Conservation (phyloP, 2,888 invertebrate genomes). For the Drosophila anomalipes region DNA sequence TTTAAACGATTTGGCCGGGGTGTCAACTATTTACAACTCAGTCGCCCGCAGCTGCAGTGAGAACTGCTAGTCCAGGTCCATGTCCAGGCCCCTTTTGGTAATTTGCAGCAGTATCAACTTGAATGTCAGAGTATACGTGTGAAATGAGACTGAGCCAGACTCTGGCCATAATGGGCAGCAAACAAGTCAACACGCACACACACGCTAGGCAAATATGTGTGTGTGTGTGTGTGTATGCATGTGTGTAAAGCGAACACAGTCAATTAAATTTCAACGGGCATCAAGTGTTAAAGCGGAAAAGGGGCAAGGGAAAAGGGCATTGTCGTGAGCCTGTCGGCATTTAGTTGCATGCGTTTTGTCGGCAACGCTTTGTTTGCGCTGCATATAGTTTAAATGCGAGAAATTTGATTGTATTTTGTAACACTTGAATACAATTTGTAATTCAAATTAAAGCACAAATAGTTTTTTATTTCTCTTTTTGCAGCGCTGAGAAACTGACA, state of each 20-base stretch:
- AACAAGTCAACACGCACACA: conserved; percentile 47
- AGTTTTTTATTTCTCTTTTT: conserved; percentile 41
- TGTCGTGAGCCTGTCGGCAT: conserved; percentile 37
- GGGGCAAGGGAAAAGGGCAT: background rate
- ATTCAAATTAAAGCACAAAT: conserved; percentile 78
- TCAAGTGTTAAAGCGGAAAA: conserved; percentile 68
- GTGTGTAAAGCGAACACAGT: conserved; percentile 59
- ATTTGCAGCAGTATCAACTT: conserved; percentile 60
- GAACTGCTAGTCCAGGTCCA: conserved; percentile 4
- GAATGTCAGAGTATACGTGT: conserved; percentile 23
- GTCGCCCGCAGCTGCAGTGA: conserved; percentile 52
- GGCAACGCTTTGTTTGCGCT: conserved; percentile 13
- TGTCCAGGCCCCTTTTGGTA: conserved; percentile 35
- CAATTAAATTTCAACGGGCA: conserved; percentile 74
- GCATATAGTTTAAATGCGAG: conserved; percentile 51
- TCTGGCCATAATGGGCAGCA: conserved; percentile 57
- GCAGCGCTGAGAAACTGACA: background rate
- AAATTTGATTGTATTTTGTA: conserved; percentile 71
- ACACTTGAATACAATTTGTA: conserved; percentile 72
- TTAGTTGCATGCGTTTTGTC: conserved; percentile 38
- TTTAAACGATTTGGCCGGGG: conserved; percentile 71
- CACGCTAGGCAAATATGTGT: conserved; percentile 35
- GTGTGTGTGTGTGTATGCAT: background rate
- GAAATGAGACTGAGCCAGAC: conserved; percentile 19
- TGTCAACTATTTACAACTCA: conserved; percentile 69